A percentile compares a stretch with the other conserved stretches of the same genome.
phyloP scores from a whole-genome alignment of 2,797 vertebrate genomes.

The Numenius phaeopus region DNA sequence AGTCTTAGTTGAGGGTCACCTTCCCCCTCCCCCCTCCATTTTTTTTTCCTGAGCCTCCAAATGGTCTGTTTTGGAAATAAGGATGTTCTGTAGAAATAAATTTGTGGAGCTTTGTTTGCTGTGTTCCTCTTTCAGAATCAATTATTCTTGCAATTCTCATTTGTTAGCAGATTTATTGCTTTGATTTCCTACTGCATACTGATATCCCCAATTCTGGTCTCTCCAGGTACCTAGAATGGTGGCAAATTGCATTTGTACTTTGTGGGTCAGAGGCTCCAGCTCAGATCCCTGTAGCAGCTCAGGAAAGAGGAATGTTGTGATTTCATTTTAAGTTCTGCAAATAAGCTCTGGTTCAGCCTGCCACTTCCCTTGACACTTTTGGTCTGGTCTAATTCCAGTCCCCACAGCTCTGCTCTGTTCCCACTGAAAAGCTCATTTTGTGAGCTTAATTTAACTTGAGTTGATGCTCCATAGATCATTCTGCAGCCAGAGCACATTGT shows the following conservation, averaged over 20 bases:
- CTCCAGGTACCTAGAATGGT: neutral
- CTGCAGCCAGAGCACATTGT: neutral
- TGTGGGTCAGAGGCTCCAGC: neutral
- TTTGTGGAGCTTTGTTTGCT: neutral
- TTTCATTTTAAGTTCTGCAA: neutral
- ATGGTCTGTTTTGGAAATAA: neutral
- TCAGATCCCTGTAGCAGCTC: neutral
- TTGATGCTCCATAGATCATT: neutral
- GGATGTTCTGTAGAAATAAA: neutral
- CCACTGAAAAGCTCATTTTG: neutral
- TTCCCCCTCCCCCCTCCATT: rapidly evolving
- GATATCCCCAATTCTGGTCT: neutral
- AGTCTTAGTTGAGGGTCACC: neutral
- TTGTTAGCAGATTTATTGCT: conserved; percentile 14
- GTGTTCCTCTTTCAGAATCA: neutral
- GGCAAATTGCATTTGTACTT: neutral
- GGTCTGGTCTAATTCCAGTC: neutral
- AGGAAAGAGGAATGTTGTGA: neutral
- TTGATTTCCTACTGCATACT: neutral
- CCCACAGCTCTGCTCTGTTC: neutral
- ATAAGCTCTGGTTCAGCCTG: neutral
- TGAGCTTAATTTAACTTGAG: neutral
- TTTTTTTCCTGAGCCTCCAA: neutral
- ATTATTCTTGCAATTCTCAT: neutral
- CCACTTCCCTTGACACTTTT: neutral